These are phyloP conservation scores for Apis cerana DNA, from an alignment of 1,140 invertebrate species.

Conservation along the genomic window DNA sequence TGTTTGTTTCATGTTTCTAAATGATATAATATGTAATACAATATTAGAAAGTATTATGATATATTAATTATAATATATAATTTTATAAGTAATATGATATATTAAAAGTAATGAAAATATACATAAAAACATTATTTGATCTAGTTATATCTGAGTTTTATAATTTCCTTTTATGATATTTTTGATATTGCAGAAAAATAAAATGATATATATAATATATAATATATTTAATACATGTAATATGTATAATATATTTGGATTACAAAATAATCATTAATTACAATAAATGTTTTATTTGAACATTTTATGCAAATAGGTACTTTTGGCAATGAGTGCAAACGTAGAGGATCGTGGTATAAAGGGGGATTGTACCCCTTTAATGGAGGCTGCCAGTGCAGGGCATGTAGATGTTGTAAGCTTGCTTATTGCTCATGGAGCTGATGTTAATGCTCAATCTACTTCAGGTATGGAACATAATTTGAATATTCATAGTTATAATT, in stretches of 20 bases:
- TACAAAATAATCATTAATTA: not conserved
- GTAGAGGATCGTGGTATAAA: conserved; percentile 97
- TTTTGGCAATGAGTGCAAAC: conserved; percentile 98
- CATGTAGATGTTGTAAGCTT: conserved; percentile 97
- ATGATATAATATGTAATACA: not conserved
- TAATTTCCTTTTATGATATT: not conserved
- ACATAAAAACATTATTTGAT: not conserved
- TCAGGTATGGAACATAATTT: conserved; percentile 85
- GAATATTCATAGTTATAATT: not conserved
- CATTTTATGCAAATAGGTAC: conserved; percentile 84
- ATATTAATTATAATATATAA: not conserved
- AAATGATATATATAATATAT: conserved; percentile 6
- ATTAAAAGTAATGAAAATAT: not conserved
- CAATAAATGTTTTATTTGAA: not conserved
- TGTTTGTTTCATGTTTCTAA: not conserved
- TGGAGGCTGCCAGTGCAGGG: conserved; percentile 97
- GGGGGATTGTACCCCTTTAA: conserved; percentile 97
- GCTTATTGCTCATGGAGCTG: conserved; percentile 94
- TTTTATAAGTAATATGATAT: not conserved
- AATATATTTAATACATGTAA: no score
- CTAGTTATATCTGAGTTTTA: not conserved
- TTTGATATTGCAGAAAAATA: not conserved
- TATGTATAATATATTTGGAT: no score
- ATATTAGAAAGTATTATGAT: not conserved
- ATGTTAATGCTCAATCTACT: conserved; percentile 97